Percentiles rank a stretch among this genome's conserved stretches.
phyloP scores from a whole-genome alignment of 2,888 invertebrate species.

The Temnothorax rugatulus region DNA sequence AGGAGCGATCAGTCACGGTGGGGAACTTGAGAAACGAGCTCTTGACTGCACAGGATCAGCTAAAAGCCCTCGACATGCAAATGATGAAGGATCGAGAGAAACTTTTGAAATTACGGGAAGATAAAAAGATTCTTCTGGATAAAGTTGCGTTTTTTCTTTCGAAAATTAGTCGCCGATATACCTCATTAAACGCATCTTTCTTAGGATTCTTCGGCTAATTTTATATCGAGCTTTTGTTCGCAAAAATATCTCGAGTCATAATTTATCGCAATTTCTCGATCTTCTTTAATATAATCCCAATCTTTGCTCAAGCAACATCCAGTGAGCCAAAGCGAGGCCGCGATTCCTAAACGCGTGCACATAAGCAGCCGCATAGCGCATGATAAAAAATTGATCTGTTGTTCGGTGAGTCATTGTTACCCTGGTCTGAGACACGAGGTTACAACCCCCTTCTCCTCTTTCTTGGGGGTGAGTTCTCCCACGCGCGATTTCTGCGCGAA shows the following conservation, averaged over 20 bases:
- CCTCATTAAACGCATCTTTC: background rate
- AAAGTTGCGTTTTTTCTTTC: slow-evolving; percentile 74
- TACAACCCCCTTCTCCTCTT: slow-evolving; percentile 22
- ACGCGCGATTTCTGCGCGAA: slow-evolving; percentile 53
- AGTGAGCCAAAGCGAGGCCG: background rate
- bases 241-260: background rate
- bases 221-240: background rate
- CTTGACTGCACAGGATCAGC: slow-evolving; percentile 76
- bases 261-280: background rate
- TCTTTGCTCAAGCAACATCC: background rate
- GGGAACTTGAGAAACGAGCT: slow-evolving; percentile 83
- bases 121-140: slow-evolving; percentile 82
- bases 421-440: slow-evolving; percentile 63
- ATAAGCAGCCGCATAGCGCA: slow-evolving; percentile 1
- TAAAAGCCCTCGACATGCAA: slow-evolving; percentile 80
- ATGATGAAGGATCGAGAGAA: slow-evolving; percentile 84
- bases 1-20: slow-evolving; percentile 75
- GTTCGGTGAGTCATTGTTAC: slow-evolving; percentile 67
- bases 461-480: slow-evolving; percentile 63
- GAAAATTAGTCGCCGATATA: background rate
- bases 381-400: slow-evolving; percentile 64
- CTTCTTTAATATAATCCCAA: background rate
- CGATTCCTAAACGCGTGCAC: background rate
- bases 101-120: slow-evolving; percentile 82
- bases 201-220: background rate